Evolutionary conservation across 2,888 invertebrate genomes (phyloP).

Genomic region (Xestia sexstrigata): DNA sequence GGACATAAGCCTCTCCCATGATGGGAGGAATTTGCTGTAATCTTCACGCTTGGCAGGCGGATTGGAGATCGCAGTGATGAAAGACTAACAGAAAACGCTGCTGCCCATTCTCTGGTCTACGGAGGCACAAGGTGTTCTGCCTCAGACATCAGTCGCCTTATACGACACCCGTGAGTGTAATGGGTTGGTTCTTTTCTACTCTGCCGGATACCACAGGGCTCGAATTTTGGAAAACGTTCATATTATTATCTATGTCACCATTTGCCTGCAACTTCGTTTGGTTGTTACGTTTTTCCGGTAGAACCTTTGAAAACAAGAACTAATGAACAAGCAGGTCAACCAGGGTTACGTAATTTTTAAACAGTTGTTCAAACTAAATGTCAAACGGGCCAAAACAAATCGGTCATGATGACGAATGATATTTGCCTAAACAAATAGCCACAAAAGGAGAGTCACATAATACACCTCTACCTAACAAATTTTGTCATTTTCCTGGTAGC

Average conservation of each 20-base stretch:
- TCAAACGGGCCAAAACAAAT: constrained; percentile 14
- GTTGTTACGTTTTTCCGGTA: background rate
- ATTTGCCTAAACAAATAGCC: constrained; percentile 1
- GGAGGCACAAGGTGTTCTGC: too few relatives aligned
- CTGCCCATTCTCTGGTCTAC: too few relatives aligned
- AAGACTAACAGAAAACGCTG: too few relatives aligned
- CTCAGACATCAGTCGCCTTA: too few relatives aligned
- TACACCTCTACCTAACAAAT: background rate
- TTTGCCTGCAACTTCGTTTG: background rate
- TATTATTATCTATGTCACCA: background rate
- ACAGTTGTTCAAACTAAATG: constrained; percentile 13
- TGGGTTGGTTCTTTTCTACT: too few relatives aligned
- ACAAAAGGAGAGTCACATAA: constrained; percentile 22
- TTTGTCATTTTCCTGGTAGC: constrained; percentile 24
- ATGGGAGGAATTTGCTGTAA: too few relatives aligned
- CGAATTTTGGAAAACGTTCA: background rate
- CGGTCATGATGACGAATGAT: constrained; percentile 31
- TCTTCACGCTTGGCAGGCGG: too few relatives aligned
- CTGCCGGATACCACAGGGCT: too few relatives aligned
- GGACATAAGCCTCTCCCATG: too few relatives aligned
- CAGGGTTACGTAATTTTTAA: constrained; percentile 11
- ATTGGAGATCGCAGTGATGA: too few relatives aligned
- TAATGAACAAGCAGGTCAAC: background rate
- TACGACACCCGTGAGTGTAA: too few relatives aligned
- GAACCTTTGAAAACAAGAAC: background rate